phyloP scores from a whole-genome alignment of 2,888 invertebrate genomes.

The Sphecodes monilicornis region DNA sequence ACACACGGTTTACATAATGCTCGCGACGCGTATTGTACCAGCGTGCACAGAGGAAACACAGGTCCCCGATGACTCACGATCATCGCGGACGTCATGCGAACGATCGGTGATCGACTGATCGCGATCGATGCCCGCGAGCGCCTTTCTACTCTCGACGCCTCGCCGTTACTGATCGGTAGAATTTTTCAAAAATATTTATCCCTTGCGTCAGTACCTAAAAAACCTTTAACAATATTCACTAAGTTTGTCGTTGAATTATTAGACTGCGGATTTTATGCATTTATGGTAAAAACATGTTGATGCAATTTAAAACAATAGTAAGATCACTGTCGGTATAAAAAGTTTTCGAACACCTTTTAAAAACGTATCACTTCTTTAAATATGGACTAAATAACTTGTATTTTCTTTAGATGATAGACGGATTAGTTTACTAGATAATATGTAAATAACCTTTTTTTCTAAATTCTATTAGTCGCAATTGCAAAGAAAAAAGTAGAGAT shows the following conservation, averaged over 20 bases:
- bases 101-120: conserved; percentile 39
- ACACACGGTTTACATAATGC: conserved; percentile 49
- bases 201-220: background rate
- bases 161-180: background rate
- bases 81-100: conserved; percentile 36
- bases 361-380: no score
- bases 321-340: no score
- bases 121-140: conserved; percentile 13
- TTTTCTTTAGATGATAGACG: no score
- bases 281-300: no score
- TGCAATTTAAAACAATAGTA: no score
- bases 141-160: background rate
- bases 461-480: no score
- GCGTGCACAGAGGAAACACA: conserved; percentile 28
- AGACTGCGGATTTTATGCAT: no score
- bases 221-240: background rate
- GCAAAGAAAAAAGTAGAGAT: no score
- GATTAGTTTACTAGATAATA: no score
- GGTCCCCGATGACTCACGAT: conserved; percentile 57
- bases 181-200: background rate
- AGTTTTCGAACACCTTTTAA: no score
- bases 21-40: conserved; percentile 3
- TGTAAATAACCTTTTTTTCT: no score
- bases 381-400: no score
- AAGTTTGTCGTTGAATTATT: background rate